Evolutionary conservation across 1,140 invertebrate genomes (phyloP), one percentile per base, ranked within the genome.

Genomic region (Caerostris darwini): DNA sequence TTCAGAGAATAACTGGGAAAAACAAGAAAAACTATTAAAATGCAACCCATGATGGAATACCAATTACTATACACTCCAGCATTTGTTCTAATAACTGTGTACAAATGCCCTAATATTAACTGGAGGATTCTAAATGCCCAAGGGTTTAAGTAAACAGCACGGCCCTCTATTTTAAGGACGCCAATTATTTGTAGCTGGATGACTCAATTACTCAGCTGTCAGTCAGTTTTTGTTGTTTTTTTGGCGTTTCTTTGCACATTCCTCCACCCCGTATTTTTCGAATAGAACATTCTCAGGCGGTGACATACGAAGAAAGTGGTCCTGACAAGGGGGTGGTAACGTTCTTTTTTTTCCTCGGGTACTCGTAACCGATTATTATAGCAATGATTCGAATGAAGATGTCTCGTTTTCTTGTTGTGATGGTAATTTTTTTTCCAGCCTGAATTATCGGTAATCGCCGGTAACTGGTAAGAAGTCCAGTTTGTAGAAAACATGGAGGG

Each of bases 1-100:
- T 67, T 57, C 19, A 12, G 19, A 56, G 17, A 85, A 34, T 57
- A 17, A 56, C n/a, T 59, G 57, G 17, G n/a, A 12, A 58, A 58
- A 85, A 57, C 83, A 85, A 85, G 86, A 88, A 88, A 59, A 82
- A 91, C 90, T 91, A 91, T 91, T 91, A 91, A 91, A 91, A 19
- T 59, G 34, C 90, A 19, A 91, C 82, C 90, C 61, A 82, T 91
- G 71, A 91, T 91, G 17, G 57, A 50, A 59, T 82, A 58, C 34
- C 90, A 82, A 91, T 91, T 81, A 34, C 34, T 34, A 34, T 34
- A 91, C 71, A 67, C 87, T 53, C n/a, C 17, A 53, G 87, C 64
- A 69, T 90, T 61, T 71, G 50, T 56, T 69, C 64, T 54, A 90
- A 90, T 90, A 90, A 90, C 59, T 7, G 34, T 50, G 71, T 34